These are phyloP conservation scores for Ferdinandea cuprea DNA, from an alignment of 2,888 invertebrate genomes.

Conservation along the genomic window DNA sequence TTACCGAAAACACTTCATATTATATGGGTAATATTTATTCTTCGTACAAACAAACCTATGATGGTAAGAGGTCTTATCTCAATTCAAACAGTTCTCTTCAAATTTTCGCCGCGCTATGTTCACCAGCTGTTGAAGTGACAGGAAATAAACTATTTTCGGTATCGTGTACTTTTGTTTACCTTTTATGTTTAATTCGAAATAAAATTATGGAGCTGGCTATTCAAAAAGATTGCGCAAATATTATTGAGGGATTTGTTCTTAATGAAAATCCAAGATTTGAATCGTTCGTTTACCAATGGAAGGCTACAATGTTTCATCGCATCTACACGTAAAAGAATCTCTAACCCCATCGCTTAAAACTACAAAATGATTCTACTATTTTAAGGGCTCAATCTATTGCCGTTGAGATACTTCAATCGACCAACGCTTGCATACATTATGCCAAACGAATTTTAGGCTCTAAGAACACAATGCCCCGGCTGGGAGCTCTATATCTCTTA, in stretches of 20 bases:
- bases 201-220: conserved; percentile 75
- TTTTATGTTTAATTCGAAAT: neutral
- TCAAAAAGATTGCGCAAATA: conserved; percentile 75
- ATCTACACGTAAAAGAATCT: conserved; percentile 75
- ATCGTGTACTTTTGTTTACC: conserved; percentile 7
- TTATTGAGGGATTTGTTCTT: conserved; percentile 75
- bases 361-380: neutral
- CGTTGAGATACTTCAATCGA: conserved; percentile 51
- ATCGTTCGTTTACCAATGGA: conserved; percentile 79
- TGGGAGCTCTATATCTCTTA: conserved; percentile 79
- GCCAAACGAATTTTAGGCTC: conserved; percentile 46
- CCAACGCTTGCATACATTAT: conserved; percentile 60
- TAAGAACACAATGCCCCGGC: conserved; percentile 39
- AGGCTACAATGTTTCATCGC: conserved; percentile 77
- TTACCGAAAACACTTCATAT: too few relatives aligned
- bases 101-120: neutral
- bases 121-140: conserved; percentile 9
- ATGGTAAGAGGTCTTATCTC: too few relatives aligned
- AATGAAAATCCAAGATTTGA: conserved; percentile 75
- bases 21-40: too few relatives aligned
- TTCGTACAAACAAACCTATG: too few relatives aligned
- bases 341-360: neutral
- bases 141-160: neutral
- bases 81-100: too few relatives aligned
- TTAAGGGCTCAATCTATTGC: conserved; percentile 43